phyloP scores from a whole-genome alignment of 2,797 vertebrate genomes.

The Xenentodon cancila region DNA sequence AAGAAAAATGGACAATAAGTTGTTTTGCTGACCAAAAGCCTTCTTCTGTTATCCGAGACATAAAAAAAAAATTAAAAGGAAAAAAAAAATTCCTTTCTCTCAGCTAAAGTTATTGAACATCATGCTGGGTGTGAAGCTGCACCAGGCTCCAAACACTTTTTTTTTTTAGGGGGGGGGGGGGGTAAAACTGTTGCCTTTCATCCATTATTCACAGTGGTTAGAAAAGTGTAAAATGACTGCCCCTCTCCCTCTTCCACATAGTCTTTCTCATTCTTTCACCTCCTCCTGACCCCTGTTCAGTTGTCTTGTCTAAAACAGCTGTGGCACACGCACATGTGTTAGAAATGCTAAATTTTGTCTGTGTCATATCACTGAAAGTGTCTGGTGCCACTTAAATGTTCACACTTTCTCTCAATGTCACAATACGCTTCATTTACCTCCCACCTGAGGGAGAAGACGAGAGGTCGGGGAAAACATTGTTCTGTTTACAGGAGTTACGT shows the following conservation, averaged over 20 bases:
- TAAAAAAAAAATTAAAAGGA: conserved; percentile 12
- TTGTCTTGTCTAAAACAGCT: conserved; percentile 37
- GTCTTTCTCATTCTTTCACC: conserved; percentile 58
- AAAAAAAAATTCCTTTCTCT: conserved; percentile 21
- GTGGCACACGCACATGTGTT: conserved; percentile 37
- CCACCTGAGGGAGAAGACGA: conserved; percentile 36
- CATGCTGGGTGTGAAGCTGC: conserved; percentile 45
- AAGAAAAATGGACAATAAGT: conserved; percentile 39
- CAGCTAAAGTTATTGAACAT: conserved; percentile 46
- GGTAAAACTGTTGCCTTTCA: conserved; percentile 50
- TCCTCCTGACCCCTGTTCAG: conserved; percentile 56
- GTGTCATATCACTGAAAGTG: conserved; percentile 55
- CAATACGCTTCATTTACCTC: conserved; percentile 28
- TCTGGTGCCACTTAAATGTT: conserved; percentile 57
- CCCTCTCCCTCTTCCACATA: conserved; percentile 55
- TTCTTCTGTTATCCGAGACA: conserved; percentile 32
- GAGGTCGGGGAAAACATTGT: conserved; percentile 43
- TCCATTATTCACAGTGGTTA: conserved; percentile 69
- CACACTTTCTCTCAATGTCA: conserved; percentile 61
- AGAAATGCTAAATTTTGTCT: conserved; percentile 61
- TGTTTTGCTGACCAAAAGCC: conserved; percentile 60
- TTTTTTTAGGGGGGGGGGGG: too few species aligned
- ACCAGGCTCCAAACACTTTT: conserved; percentile 36
- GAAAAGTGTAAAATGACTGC: conserved; percentile 68
- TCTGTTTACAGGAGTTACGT: conserved; percentile 32